These are phyloP conservation scores for Fissipunctia ypsillon DNA, from an alignment of 2,888 invertebrate species.

Conservation along the genomic window DNA sequence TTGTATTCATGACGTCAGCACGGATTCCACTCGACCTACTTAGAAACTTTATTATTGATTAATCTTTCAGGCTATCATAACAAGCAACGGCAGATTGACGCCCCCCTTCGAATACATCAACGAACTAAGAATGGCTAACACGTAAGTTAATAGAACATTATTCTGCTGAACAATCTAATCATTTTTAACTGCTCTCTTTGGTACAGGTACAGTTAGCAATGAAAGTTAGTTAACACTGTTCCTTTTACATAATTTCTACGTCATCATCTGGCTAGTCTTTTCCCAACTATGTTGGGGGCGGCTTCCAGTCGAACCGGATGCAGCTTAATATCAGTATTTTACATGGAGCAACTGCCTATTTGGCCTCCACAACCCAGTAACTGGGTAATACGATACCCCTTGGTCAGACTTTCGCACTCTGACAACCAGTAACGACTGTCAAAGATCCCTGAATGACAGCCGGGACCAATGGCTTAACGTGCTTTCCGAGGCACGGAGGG, in stretches of 20 bases:
- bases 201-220: background rate
- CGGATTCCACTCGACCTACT: background rate
- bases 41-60: background rate
- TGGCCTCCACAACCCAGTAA: background rate
- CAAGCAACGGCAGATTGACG: constrained; percentile 98
- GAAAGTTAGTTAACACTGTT: background rate
- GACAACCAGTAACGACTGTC: background rate
- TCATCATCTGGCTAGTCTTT: background rate
- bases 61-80: constrained; percentile 96
- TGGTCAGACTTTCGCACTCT: background rate
- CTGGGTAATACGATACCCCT: background rate
- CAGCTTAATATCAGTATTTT: background rate
- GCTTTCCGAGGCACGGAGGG: background rate
- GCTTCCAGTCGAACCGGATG: background rate
- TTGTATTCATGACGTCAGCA: constrained; percentile 7
- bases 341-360: too few species aligned
- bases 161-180: background rate
- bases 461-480: background rate
- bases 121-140: constrained; percentile 94
- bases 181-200: background rate
- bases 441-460: background rate
- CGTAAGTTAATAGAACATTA: constrained; percentile 80
- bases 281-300: background rate
- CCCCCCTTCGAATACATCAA: constrained; percentile 98
- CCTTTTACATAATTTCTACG: background rate